A percentile compares a stretch with the other conserved stretches of the same genome.
Evolutionary conservation across 1,140 invertebrate species (phyloP).

Genomic region (Pachyrhynchus sulphureomaculatus): DNA sequence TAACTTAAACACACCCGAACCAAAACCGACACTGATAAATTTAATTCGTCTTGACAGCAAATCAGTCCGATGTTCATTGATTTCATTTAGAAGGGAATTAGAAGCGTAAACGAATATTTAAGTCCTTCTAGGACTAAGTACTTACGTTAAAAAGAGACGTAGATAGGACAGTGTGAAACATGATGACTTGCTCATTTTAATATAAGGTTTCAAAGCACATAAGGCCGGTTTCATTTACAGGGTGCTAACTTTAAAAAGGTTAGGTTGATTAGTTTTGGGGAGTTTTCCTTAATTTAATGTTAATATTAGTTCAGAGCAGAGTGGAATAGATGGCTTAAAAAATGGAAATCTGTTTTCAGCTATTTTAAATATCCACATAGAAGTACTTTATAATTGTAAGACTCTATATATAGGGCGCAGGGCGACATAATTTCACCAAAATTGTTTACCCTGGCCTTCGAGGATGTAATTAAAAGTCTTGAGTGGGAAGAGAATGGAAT

Average conservation of each 20-base stretch:
- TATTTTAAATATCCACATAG: no score
- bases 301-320: no score
- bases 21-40: constrained; percentile 6
- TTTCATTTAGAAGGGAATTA: constrained; percentile 34
- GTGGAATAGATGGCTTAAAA: no score
- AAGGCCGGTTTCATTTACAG: constrained; percentile 1
- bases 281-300: no score
- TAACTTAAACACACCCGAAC: not conserved
- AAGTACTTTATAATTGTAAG: no score
- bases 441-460: no score
- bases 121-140: not conserved
- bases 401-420: no score
- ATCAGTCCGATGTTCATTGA: constrained; percentile 34
- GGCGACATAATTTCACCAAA: no score
- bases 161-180: constrained; percentile 21
- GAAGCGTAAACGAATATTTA: constrained; percentile 26
- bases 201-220: constrained; percentile 25
- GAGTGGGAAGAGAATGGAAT: no score
- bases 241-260: constrained; percentile 3
- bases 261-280: no score
- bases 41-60: constrained; percentile 33
- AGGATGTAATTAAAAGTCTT: no score
- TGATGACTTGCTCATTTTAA: constrained; percentile 23
- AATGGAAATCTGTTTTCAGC: no score
- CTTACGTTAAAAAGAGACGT: constrained; percentile 9